Base-by-base conservation (phyloP, 2,888 invertebrate species). In the Scaptomyza flava region DNA sequence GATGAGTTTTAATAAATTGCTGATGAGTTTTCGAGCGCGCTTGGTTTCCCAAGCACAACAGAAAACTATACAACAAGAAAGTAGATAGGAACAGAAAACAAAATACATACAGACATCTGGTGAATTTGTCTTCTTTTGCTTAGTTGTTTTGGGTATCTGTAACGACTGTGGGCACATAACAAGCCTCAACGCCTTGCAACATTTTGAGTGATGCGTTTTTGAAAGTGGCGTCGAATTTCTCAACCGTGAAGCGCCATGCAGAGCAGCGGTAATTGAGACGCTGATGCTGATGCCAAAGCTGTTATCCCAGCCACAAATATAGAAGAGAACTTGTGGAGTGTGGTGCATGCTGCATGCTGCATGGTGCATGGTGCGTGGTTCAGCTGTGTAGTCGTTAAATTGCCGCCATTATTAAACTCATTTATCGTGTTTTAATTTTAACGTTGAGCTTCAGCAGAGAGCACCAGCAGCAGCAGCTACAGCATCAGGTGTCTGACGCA, bases 331-430 rank as follows among this genome's bases (percentile, higher is more conserved):
- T 64, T 57, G 63, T 54, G 45, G 52, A 45, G 53, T 38, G 36
- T 61, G 61, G 60, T 31, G 61, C 31, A 38, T 50, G 60, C 51
- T 43, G 57, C 52, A 36, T 64, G 53, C 12, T 50, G 67, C 45
- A 43, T 41, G 60, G 14, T 43, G 63, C 57, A 46, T 61, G 76
- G 36, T 61, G 67, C 69, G 53, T 77, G 65, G 68, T 71, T 65
- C 67, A 58, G 70, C 63, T 65, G 72, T 73, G 81, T 79, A 86
- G 75, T 70, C 80, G 71, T 87, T 89, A 87, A 87, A 89, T 87
- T 87, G 89, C 89, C 79, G 78, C 89, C 89, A 87, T 89, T 89
- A 88, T 88, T 88, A 87, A 87, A 89, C 87, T 84, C 89, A 88
- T 87, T 89, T 88, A 89, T 86, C 89, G 89, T 86, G 87, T 86